Conservation (phyloP, 2,888 invertebrate species). For the Balanococcus diminutus region DNA sequence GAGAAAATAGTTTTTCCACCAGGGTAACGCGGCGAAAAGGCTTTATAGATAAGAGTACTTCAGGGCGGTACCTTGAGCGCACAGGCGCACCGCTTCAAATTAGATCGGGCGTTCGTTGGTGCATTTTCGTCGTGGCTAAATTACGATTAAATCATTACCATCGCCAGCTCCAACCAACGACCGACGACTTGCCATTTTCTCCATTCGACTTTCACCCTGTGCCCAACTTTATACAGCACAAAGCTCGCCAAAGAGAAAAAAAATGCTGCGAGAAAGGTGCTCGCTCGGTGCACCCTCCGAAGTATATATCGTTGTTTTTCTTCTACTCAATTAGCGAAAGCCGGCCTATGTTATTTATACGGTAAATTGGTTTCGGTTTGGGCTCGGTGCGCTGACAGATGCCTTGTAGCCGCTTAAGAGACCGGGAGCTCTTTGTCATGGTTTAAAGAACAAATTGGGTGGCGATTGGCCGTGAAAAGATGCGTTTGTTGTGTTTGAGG, state of each 20-base stretch:
- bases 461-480: slow-evolving; percentile 53
- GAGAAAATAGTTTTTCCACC: slow-evolving; percentile 47
- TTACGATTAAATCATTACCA: slow-evolving; percentile 9
- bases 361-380: slow-evolving; percentile 51
- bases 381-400: slow-evolving; percentile 38
- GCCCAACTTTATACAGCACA: background rate
- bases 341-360: slow-evolving; percentile 31
- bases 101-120: background rate
- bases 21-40: slow-evolving; percentile 40
- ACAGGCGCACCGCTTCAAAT: slow-evolving; percentile 37
- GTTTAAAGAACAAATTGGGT: slow-evolving; percentile 52
- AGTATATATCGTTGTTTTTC: background rate
- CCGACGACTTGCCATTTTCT: background rate
- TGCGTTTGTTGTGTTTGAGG: slow-evolving; percentile 51
- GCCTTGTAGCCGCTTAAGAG: slow-evolving; percentile 30
- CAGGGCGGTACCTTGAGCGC: slow-evolving; percentile 45
- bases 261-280: background rate
- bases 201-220: background rate
- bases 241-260: background rate
- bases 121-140: background rate
- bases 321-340: slow-evolving; percentile 47
- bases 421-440: slow-evolving; percentile 33
- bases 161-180: background rate
- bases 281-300: background rate
- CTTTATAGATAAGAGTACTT: slow-evolving; percentile 15